Percentiles rank a stretch among this genome's conserved stretches.
phyloP scores from a whole-genome alignment of 2,888 invertebrate species.

The Cordilura impudica region DNA sequence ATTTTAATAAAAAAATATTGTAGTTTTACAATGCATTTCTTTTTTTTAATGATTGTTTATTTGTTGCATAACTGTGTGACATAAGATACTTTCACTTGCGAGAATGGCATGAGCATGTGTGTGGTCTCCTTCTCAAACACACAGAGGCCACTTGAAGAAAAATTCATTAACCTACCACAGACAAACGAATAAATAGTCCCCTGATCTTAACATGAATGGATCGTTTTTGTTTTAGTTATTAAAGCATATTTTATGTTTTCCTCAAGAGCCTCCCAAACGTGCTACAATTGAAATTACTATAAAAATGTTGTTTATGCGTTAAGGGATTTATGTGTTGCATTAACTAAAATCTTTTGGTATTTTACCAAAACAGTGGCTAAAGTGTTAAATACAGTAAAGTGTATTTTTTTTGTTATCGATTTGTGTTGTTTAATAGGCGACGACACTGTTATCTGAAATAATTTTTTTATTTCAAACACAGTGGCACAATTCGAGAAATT shows the following conservation, averaged over 20 bases:
- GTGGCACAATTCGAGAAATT: too few relatives aligned
- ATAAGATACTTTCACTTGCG: constrained; percentile 49
- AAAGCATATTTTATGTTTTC: constrained; percentile 34
- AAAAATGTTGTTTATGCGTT: constrained; percentile 46
- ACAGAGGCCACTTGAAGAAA: constrained; percentile 44
- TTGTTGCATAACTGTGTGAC: constrained; percentile 45
- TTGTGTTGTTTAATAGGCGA: not conserved
- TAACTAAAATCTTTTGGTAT: not conserved
- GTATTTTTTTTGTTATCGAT: not conserved
- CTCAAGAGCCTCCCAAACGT: constrained; percentile 1
- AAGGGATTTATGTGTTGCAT: constrained; percentile 49
- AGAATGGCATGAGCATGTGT: constrained; percentile 20
- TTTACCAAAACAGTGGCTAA: constrained; percentile 13
- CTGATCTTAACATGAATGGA: not conserved
- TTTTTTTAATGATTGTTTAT: constrained; percentile 30
- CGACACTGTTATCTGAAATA: not conserved
- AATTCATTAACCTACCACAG: constrained; percentile 57
- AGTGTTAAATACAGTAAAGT: constrained; percentile 15
- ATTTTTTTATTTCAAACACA: constrained; percentile 10
- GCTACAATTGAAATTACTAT: constrained; percentile 28
- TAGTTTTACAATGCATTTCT: not conserved
- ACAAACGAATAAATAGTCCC: not conserved
- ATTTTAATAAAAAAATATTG: constrained; percentile 38
- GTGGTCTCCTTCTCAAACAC: constrained; percentile 37
- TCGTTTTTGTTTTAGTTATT: constrained; percentile 14